A percentile compares a stretch with the other conserved stretches of the same genome.
Evolutionary conservation across 2,113 vertebrate species (phyloP).

Genomic region (Toxotes chatareus): DNA sequence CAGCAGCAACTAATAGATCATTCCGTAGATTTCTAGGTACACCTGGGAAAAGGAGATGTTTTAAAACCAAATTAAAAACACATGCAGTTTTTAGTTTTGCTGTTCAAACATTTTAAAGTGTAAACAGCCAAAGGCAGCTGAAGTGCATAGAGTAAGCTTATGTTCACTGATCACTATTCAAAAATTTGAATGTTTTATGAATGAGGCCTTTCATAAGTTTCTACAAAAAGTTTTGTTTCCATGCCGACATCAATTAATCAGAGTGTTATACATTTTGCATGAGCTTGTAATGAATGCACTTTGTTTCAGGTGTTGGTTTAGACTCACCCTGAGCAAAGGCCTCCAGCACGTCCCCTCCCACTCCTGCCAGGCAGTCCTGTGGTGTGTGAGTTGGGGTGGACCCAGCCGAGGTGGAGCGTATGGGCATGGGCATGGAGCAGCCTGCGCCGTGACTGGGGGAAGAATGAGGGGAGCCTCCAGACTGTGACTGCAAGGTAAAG

Average conservation of each 20-base stretch:
- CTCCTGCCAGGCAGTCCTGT: constrained; percentile 88
- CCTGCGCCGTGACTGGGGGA: constrained; percentile 90
- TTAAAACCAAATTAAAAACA: background rate
- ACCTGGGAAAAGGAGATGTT: constrained; percentile 80
- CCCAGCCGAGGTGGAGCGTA: constrained; percentile 90
- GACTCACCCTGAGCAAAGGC: constrained; percentile 91
- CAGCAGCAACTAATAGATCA: constrained; percentile 94
- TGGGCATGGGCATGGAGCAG: constrained; percentile 92
- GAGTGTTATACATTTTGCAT: background rate
- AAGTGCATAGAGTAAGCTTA: too few relatives aligned
- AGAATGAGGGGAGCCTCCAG: constrained; percentile 90
- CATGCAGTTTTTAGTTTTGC: background rate
- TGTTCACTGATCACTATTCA: background rate
- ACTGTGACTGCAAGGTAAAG: constrained; percentile 85
- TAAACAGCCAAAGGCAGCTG: background rate
- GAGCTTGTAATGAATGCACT: background rate
- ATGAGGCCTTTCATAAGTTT: too few relatives aligned
- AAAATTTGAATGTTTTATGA: background rate
- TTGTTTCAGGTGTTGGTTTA: background rate
- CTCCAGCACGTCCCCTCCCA: constrained; percentile 91
- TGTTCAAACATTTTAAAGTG: background rate
- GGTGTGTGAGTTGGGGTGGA: constrained; percentile 92
- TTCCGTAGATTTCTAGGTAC: constrained; percentile 93
- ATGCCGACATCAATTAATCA: background rate
- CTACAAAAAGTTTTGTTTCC: background rate